Evolutionary conservation across 2,797 vertebrate genomes (phyloP).

Genomic region (Argya squamiceps): DNA sequence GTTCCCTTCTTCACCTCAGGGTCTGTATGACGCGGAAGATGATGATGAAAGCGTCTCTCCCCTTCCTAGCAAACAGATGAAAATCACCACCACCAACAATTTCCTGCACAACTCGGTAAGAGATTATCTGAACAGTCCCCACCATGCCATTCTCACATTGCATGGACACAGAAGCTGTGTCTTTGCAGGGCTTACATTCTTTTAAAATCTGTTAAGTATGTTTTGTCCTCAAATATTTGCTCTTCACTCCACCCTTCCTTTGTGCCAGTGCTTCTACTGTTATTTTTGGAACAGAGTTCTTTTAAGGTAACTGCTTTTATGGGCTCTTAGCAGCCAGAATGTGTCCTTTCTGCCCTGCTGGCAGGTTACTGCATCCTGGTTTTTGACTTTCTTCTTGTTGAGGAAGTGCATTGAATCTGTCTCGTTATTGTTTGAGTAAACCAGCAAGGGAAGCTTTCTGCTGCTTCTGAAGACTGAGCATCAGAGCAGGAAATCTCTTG

Average conservation of each 20-base stretch:
- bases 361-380: background rate
- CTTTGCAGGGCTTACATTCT: constrained; percentile 8
- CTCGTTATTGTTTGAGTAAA: background rate
- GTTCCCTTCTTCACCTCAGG: constrained; percentile 45
- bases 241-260: background rate
- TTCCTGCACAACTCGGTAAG: constrained; percentile 76
- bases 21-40: constrained; percentile 76
- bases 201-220: background rate
- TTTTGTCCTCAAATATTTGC: background rate
- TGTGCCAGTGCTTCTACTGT: background rate
- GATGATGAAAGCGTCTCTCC: constrained; percentile 73
- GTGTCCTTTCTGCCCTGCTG: background rate
- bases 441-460: background rate
- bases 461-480: background rate
- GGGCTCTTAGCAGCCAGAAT: background rate
- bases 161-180: background rate
- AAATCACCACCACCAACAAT: constrained; percentile 82
- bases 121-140: background rate
- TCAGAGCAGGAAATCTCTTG: background rate
- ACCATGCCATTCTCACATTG: background rate
- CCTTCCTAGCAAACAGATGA: constrained; percentile 87
- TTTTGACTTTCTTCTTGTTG: background rate
- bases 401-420: background rate
- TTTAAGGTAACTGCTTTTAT: background rate
- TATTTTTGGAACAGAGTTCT: background rate